Conservation (phyloP, 2,888 invertebrate genomes). For the Drosophila anomalipes region DNA sequence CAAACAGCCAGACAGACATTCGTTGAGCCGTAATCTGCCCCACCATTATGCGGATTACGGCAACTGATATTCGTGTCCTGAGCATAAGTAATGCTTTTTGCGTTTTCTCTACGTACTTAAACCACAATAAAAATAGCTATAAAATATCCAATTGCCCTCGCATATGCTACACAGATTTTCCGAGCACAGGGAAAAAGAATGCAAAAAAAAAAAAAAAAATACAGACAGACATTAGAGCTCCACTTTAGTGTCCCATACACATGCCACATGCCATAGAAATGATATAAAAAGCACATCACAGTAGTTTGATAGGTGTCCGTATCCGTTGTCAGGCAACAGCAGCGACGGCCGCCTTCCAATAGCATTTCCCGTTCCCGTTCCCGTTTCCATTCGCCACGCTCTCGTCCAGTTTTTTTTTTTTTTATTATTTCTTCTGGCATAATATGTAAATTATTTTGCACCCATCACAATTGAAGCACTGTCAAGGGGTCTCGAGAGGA, state of each 20-base stretch:
- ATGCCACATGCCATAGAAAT: conserved; percentile 25
- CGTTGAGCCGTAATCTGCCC: conserved; percentile 49
- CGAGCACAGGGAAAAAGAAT: background rate
- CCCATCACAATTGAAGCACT: conserved; percentile 43
- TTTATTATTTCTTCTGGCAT: conserved; percentile 27
- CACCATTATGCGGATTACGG: conserved; percentile 47
- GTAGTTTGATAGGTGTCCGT: conserved; percentile 52
- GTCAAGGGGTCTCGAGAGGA: background rate
- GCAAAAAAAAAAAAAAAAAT: background rate
- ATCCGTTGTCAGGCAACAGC: conserved; percentile 13
- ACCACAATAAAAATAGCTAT: conserved; percentile 43
- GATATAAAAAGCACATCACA: conserved; percentile 26
- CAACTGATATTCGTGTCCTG: conserved; percentile 26
- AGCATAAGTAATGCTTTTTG: conserved; percentile 26
- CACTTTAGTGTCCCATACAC: conserved; percentile 24
- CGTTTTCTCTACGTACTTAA: conserved; percentile 13
- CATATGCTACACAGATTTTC: conserved; percentile 46
- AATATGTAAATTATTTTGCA: conserved; percentile 75
- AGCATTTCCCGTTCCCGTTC: conserved; percentile 9
- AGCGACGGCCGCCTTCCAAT: conserved; percentile 23
- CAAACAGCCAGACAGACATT: conserved; percentile 26
- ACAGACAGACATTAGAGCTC: conserved; percentile 9
- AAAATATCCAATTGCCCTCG: conserved; percentile 45
- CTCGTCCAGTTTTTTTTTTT: conserved; percentile 11
- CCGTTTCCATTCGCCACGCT: conserved; percentile 6